Percentiles rank a stretch among this genome's conserved stretches.
These are phyloP conservation scores for Thaumetopoea pityocampa DNA, from an alignment of 1,140 invertebrate species.

Conservation along the genomic window DNA sequence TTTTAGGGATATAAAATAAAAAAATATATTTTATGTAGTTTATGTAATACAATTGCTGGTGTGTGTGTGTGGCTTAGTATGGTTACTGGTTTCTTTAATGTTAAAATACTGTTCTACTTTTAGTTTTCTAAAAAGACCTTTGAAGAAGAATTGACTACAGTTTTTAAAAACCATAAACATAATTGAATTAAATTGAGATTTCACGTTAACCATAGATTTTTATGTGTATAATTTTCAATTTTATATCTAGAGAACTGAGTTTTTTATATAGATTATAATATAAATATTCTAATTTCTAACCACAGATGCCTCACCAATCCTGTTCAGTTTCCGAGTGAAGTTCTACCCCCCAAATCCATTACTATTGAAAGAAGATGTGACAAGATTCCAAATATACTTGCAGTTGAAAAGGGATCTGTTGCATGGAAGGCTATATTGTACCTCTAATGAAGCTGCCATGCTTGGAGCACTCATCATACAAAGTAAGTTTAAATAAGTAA, in stretches of 20 bases:
- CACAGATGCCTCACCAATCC: conserved; percentile 88
- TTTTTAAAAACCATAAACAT: too few relatives aligned
- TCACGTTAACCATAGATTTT: neutral
- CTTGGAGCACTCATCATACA: conserved; percentile 95
- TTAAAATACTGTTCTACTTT: too few relatives aligned
- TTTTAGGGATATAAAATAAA: too few relatives aligned
- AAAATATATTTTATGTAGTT: too few relatives aligned
- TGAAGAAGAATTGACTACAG: too few relatives aligned
- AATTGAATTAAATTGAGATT: too few relatives aligned
- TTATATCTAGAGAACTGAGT: neutral
- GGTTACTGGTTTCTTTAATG: too few relatives aligned
- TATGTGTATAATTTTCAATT: neutral
- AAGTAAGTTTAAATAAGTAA: conserved; percentile 85
- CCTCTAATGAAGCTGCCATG: conserved; percentile 90
- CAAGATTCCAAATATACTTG: conserved; percentile 94
- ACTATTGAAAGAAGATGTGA: conserved; percentile 89
- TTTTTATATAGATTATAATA: conserved; percentile 2
- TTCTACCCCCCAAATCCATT: conserved; percentile 95
- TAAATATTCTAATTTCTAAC: conserved; percentile 25
- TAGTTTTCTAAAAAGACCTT: too few relatives aligned
- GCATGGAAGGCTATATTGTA: conserved; percentile 95
- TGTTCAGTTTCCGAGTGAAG: conserved; percentile 95
- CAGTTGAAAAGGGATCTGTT: conserved; percentile 95
- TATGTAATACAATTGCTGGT: too few relatives aligned
- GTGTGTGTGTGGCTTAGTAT: too few relatives aligned